These are phyloP conservation scores for Stenodera caucasica DNA, from an alignment of 2,888 invertebrate species.

Conservation along the genomic window DNA sequence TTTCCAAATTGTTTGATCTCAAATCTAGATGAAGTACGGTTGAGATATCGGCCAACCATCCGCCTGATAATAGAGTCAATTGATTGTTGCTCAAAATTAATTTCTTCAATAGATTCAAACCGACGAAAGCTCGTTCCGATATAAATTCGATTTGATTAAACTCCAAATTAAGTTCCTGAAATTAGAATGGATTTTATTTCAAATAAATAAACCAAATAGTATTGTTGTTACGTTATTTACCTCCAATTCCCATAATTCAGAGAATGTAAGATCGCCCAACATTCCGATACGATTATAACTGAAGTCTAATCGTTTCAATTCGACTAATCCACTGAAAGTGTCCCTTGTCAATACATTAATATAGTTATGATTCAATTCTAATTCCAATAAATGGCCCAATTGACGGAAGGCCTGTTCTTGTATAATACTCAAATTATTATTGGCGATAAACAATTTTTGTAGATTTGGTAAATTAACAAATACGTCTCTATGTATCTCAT, in stretches of 20 bases:
- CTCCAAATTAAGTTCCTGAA: constrained; percentile 51
- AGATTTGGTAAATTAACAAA: constrained; percentile 74
- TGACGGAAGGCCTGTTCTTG: constrained; percentile 83
- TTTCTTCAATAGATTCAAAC: constrained; percentile 70
- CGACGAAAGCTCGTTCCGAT: constrained; percentile 76
- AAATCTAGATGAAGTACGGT: constrained; percentile 75
- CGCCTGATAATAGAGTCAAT: constrained; percentile 69
- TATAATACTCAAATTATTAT: constrained; percentile 81
- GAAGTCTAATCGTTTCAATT: constrained; percentile 73
- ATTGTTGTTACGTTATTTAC: constrained; percentile 24
- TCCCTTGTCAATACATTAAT: constrained; percentile 74
- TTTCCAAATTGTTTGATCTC: constrained; percentile 74
- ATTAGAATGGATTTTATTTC: constrained; percentile 13
- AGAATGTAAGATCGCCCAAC: constrained; percentile 78
- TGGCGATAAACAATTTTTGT: constrained; percentile 76
- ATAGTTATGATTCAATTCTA: constrained; percentile 80
- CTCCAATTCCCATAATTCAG: constrained; percentile 68
- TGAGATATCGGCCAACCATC: constrained; percentile 72
- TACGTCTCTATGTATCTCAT: constrained; percentile 71
- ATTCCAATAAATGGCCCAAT: constrained; percentile 71
- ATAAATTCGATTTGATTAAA: constrained; percentile 64
- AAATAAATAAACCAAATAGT: not conserved
- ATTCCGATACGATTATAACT: constrained; percentile 74
- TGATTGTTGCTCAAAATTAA: constrained; percentile 77
- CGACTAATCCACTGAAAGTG: constrained; percentile 75